A percentile compares a stretch with the other conserved stretches of the same genome.
These are phyloP conservation scores for Megalurothrips usitatus DNA, from an alignment of 2,888 invertebrate genomes.

Conservation along the genomic window DNA sequence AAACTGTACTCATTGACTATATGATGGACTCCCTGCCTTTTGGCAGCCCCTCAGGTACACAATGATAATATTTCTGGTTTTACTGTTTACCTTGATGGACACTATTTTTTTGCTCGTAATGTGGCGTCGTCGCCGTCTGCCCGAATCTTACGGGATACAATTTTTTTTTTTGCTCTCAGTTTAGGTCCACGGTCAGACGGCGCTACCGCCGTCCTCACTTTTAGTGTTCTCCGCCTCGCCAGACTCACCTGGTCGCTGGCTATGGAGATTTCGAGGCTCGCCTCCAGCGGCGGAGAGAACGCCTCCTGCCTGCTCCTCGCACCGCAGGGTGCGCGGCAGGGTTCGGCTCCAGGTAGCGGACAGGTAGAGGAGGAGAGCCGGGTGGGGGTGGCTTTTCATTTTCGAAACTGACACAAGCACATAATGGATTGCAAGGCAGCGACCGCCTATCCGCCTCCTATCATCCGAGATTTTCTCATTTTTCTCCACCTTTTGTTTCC, in stretches of 20 bases:
- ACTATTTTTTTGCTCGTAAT: background rate
- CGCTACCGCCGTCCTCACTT: background rate
- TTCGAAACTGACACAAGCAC: slow-evolving; percentile 20
- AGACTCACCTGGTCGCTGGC: background rate
- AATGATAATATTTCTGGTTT: background rate
- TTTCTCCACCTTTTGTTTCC: slow-evolving; percentile 11
- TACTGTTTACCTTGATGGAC: background rate
- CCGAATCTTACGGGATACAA: too few species aligned
- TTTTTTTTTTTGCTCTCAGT: too few species aligned
- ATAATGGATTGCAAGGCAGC: slow-evolving; percentile 19
- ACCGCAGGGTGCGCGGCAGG: background rate
- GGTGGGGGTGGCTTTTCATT: slow-evolving; percentile 19
- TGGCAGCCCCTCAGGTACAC: too few species aligned
- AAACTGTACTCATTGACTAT: too few species aligned
- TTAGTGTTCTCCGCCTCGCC: background rate
- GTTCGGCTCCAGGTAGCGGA: background rate
- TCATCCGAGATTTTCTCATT: slow-evolving; percentile 21
- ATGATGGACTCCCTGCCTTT: too few species aligned
- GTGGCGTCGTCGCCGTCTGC: too few species aligned
- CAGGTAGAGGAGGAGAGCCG: background rate
- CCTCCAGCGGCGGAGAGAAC: too few species aligned
- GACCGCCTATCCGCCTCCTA: background rate
- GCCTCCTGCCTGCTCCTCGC: background rate
- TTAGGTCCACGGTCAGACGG: background rate
- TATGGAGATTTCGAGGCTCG: too few species aligned